Percentiles rank a stretch among this genome's conserved stretches.
Conservation (phyloP, 2,888 invertebrate genomes). For the Atethmia centrago region DNA sequence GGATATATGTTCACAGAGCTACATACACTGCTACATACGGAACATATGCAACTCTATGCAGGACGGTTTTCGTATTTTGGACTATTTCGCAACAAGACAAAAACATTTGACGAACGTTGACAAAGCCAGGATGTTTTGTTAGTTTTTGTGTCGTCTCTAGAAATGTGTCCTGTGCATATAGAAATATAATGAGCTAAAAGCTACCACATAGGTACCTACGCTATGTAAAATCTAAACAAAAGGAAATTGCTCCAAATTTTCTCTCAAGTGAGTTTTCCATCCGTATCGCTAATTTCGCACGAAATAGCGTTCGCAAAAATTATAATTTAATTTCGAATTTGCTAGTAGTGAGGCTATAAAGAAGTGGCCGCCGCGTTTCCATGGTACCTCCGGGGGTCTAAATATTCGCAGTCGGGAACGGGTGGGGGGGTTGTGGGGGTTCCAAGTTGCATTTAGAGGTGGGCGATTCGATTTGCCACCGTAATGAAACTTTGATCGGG, state of each 20-base stretch:
- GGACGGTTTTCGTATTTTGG: neutral
- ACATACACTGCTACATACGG: neutral
- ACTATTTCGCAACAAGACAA: conserved; percentile 8
- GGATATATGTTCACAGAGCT: conserved; percentile 6
- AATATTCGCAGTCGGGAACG: conserved; percentile 46
- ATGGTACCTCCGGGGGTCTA: conserved; percentile 35
- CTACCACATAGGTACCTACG: neutral
- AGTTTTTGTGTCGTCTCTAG: neutral
- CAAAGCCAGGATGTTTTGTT: neutral
- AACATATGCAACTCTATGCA: conserved; percentile 8
- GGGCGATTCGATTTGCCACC: conserved; percentile 56
- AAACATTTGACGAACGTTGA: conserved; percentile 3
- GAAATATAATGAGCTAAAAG: neutral
- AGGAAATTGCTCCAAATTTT: neutral
- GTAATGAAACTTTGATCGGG: conserved; percentile 62
- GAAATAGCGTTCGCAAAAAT: conserved; percentile 33
- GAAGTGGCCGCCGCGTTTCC: conserved; percentile 38
- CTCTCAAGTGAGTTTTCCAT: neutral
- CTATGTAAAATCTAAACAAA: neutral
- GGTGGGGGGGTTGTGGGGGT: neutral
- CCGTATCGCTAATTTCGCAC: conserved; percentile 13
- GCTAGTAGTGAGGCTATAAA: conserved; percentile 25
- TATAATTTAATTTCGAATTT: conserved; percentile 46
- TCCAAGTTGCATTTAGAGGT: conserved; percentile 61
- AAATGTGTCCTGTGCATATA: neutral